Conservation (phyloP, 1,140 invertebrate genomes). For the Bombus haemorrhoidalis region DNA sequence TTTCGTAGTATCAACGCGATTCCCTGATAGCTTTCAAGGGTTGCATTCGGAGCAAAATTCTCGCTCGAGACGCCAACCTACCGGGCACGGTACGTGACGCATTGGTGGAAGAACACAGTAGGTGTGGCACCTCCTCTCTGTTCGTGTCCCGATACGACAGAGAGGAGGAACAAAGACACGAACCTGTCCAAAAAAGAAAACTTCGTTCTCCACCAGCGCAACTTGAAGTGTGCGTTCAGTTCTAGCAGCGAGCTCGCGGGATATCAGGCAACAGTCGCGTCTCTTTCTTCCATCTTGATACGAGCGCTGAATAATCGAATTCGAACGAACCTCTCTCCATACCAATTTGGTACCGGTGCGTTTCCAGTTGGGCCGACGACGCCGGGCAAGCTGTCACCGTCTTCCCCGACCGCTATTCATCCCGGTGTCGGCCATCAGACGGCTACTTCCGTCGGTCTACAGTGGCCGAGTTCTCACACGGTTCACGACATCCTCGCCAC, state of each 20-base stretch:
- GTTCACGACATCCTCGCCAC: constrained; percentile 88
- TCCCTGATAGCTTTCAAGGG: not conserved
- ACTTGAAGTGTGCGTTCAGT: constrained; percentile 69
- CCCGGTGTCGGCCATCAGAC: constrained; percentile 60
- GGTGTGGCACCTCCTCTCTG: not conserved
- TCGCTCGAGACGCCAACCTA: constrained; percentile 4
- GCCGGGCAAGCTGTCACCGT: constrained; percentile 71
- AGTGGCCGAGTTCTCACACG: constrained; percentile 86
- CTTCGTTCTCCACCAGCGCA: constrained; percentile 22
- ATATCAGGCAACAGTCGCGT: constrained; percentile 73
- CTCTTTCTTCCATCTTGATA: constrained; percentile 71
- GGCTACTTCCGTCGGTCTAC: constrained; percentile 83
- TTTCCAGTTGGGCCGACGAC: constrained; percentile 71
- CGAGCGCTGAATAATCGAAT: constrained; percentile 68
- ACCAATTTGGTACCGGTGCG: constrained; percentile 71
- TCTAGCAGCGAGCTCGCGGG: constrained; percentile 72
- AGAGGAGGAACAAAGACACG: not conserved
- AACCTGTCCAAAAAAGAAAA: not conserved
- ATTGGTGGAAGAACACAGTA: constrained; percentile 44
- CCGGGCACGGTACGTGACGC: not conserved
- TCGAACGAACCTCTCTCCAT: constrained; percentile 62
- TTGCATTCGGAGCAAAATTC: not conserved
- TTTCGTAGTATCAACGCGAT: not conserved
- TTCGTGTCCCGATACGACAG: constrained; percentile 1
- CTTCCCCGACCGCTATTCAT: constrained; percentile 70